Conservation (phyloP, 2,113 vertebrate species). For the Scopus umbretta region DNA sequence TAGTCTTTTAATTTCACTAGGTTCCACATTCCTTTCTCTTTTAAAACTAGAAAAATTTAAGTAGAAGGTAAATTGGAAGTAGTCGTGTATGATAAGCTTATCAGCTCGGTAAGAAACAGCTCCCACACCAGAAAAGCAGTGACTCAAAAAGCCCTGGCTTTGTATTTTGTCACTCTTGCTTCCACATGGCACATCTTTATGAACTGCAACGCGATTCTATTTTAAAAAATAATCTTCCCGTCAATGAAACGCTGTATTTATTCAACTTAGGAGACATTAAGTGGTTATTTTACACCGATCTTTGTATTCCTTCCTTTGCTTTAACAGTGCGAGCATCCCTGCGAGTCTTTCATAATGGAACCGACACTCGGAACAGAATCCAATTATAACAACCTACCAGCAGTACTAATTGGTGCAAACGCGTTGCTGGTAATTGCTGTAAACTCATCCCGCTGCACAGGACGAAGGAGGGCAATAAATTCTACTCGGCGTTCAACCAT, state of each 20-base stretch:
- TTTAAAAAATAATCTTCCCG: not conserved
- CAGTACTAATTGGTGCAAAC: conserved; percentile 54
- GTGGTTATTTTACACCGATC: not conserved
- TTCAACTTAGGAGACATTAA: not conserved
- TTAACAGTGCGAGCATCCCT: not conserved
- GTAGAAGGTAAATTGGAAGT: not conserved
- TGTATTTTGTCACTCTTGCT: not conserved
- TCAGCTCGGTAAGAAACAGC: not conserved
- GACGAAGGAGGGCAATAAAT: conserved; percentile 47
- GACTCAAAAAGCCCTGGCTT: not conserved
- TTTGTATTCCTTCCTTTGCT: not conserved
- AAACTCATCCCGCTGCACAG: conserved; percentile 39
- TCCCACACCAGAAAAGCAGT: not conserved
- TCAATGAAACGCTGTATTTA: not conserved
- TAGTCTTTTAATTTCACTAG: not conserved
- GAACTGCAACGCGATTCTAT: not conserved
- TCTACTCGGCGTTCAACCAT: conserved; percentile 27
- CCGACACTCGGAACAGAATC: conserved; percentile 51
- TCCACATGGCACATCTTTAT: not conserved
- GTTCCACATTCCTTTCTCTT: not conserved
- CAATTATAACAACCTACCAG: conserved; percentile 54
- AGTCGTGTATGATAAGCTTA: not conserved
- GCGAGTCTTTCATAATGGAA: conserved; percentile 39
- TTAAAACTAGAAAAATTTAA: not conserved
- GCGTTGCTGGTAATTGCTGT: conserved; percentile 16